A percentile compares a stretch with the other conserved stretches of the same genome.
phyloP scores from a whole-genome alignment of 2,888 invertebrate species.

The Chrysina gloriosa region DNA sequence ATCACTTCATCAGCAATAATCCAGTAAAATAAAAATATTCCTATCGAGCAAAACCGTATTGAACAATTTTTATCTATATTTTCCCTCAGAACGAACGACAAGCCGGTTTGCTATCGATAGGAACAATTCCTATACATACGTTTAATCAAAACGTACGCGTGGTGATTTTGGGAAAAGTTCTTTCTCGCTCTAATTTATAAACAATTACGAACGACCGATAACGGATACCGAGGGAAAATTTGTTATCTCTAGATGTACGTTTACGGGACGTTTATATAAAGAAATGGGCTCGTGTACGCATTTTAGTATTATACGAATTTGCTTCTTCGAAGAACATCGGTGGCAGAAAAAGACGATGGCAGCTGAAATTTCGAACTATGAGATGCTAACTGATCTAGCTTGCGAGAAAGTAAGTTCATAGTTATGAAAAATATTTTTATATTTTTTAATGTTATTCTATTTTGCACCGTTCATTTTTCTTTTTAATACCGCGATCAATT shows the following conservation, averaged over 20 bases:
- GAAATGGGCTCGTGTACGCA: neutral
- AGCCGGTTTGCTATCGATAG: neutral
- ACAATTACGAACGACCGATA: slow-evolving; percentile 9
- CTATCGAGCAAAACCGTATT: too few relatives aligned
- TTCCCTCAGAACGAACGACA: too few relatives aligned
- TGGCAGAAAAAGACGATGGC: slow-evolving; percentile 13
- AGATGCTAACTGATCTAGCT: slow-evolving; percentile 35
- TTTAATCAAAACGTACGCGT: neutral
- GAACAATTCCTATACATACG: neutral
- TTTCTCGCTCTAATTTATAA: slow-evolving; percentile 7
- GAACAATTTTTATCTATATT: too few relatives aligned
- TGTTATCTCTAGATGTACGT: slow-evolving; percentile 10
- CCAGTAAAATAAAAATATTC: too few relatives aligned
- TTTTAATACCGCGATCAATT: too few relatives aligned
- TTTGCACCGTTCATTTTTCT: too few relatives aligned
- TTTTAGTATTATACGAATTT: neutral
- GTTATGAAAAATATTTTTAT: too few relatives aligned
- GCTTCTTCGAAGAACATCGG: neutral
- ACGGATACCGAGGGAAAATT: slow-evolving; percentile 16
- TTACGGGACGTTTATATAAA: slow-evolving; percentile 32
- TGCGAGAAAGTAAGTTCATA: slow-evolving; percentile 31
- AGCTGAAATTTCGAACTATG: slow-evolving; percentile 19
- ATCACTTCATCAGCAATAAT: too few relatives aligned
- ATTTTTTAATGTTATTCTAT: neutral
- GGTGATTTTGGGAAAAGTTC: slow-evolving; percentile 9